Conservation (phyloP, 2,888 invertebrate genomes). For the Heteromurus nitidus region DNA sequence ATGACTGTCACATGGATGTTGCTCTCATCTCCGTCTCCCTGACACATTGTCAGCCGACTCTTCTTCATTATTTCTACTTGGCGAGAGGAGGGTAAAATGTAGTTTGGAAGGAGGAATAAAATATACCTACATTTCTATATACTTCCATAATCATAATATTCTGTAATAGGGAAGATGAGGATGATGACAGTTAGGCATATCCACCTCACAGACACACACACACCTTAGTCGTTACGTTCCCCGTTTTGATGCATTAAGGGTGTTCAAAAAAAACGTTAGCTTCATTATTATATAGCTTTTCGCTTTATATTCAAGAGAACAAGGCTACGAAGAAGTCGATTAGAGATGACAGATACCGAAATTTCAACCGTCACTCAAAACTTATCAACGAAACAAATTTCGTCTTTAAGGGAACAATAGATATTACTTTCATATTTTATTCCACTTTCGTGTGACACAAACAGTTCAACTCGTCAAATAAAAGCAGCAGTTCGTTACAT, state of each 20-base stretch:
- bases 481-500: no score
- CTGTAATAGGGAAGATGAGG: no score
- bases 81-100: slow-evolving; percentile 1
- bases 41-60: slow-evolving; percentile 10
- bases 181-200: no score
- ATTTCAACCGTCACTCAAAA: neutral
- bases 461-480: no score
- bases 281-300: no score
- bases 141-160: no score
- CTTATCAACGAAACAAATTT: neutral
- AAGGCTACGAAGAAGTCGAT: slow-evolving; percentile 6
- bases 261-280: no score
- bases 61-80: neutral
- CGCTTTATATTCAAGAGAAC: neutral
- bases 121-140: no score
- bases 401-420: neutral
- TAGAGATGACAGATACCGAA: neutral
- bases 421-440: neutral
- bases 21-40: neutral
- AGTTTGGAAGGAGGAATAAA: neutral
- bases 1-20: slow-evolving; percentile 25
- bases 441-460: no score
- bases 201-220: no score
- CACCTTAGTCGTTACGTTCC: no score
- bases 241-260: no score